phyloP scores from a whole-genome alignment of 2,797 vertebrate species.

The Semaprochilodus insignis region DNA sequence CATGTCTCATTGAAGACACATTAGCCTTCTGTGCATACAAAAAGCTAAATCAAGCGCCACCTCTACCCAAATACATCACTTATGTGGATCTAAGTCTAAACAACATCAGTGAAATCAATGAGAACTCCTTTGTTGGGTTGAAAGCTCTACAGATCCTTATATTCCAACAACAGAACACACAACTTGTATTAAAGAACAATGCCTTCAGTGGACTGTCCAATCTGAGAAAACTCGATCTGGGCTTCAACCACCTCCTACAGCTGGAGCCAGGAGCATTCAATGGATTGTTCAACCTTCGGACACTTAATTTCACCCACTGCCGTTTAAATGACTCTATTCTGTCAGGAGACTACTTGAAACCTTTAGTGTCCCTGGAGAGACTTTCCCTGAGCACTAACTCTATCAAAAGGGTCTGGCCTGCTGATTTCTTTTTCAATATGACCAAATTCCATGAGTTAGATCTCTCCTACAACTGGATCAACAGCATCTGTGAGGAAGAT shows the following conservation, averaged over 20 bases:
- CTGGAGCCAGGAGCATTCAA: conserved; percentile 82
- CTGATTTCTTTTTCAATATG: conserved; percentile 80
- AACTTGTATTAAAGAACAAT: conserved; percentile 76
- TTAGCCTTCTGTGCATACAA: conserved; percentile 61
- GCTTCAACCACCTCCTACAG: conserved; percentile 58
- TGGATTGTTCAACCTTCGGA: conserved; percentile 74
- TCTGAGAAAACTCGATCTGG: conserved; percentile 77
- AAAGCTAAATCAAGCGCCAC: conserved; percentile 75
- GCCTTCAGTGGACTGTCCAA: conserved; percentile 82
- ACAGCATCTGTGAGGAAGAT: conserved; percentile 81
- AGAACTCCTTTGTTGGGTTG: conserved; percentile 75
- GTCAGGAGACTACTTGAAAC: conserved; percentile 77
- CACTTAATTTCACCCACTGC: conserved; percentile 76
- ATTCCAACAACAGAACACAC: conserved; percentile 72
- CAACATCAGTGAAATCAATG: conserved; percentile 76
- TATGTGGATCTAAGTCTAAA: conserved; percentile 78
- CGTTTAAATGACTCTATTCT: conserved; percentile 76
- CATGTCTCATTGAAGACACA: conserved; percentile 65
- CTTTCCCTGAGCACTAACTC: conserved; percentile 78
- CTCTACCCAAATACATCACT: conserved; percentile 73
- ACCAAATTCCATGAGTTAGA: conserved; percentile 73
- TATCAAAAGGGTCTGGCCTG: conserved; percentile 78
- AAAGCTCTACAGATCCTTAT: conserved; percentile 71
- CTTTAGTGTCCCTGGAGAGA: conserved; percentile 78
- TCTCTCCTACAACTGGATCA: conserved; percentile 77